These are phyloP conservation scores for Perithous albicinctus DNA, from an alignment of 2,888 invertebrate genomes.

Conservation along the genomic window DNA sequence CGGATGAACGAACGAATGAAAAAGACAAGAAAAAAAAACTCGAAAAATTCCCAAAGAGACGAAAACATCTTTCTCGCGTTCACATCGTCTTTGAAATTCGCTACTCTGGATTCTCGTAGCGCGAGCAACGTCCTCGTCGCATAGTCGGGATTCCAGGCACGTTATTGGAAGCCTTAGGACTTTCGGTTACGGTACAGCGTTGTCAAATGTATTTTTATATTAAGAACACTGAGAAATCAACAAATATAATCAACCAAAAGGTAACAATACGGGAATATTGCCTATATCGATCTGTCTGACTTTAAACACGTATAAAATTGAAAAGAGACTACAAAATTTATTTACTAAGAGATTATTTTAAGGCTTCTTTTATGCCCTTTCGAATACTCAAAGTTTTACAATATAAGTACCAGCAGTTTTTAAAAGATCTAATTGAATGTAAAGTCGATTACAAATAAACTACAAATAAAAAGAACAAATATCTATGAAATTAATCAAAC, in stretches of 20 bases:
- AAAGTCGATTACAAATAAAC: no score
- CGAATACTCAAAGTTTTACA: no score
- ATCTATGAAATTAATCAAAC: no score
- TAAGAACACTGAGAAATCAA: not conserved
- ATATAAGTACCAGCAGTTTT: no score
- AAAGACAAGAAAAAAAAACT: constrained; percentile 19
- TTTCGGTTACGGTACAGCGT: not conserved
- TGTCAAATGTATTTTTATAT: not conserved
- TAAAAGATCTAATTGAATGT: no score
- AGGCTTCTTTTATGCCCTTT: no score
- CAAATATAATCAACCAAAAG: not conserved
- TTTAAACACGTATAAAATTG: no score
- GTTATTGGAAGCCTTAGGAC: constrained; percentile 33
- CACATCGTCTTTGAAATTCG: constrained; percentile 11
- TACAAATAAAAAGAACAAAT: no score
- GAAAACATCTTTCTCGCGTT: not conserved
- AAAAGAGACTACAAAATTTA: no score
- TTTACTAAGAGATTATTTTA: no score
- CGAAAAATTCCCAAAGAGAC: constrained; percentile 38
- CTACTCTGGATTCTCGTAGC: constrained; percentile 29
- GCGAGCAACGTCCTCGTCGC: constrained; percentile 32
- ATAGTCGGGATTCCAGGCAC: constrained; percentile 52
- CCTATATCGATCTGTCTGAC: no score
- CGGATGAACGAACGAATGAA: constrained; percentile 19
- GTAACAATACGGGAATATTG: no score